Conservation (phyloP, 2,888 invertebrate species). For the Cephus rjabovi region DNA sequence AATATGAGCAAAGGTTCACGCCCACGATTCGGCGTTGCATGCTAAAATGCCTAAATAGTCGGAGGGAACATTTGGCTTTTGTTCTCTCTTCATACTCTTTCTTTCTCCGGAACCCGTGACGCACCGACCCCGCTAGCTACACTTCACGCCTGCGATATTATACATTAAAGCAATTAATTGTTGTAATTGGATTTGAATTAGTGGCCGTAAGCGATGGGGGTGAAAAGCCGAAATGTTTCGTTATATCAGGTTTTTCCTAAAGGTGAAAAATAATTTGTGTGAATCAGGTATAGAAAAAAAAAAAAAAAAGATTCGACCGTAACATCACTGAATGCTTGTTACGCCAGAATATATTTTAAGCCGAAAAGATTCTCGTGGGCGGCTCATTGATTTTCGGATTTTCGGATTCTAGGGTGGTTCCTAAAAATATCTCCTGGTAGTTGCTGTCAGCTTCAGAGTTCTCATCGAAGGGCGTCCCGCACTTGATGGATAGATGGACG, state of each 20-base stretch:
- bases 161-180: conserved; percentile 56
- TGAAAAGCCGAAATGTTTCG: not conserved
- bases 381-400: not conserved
- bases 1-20: conserved; percentile 57
- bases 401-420: not conserved
- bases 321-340: not conserved
- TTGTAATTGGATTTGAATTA: conserved; percentile 63
- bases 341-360: not conserved
- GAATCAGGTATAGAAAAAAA: no score
- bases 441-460: conserved; percentile 1
- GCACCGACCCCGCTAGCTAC: conserved; percentile 12
- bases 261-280: no score
- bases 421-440: not conserved
- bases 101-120: not conserved
- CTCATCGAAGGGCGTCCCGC: conserved; percentile 15
- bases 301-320: not conserved
- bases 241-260: not conserved
- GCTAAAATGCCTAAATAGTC: conserved; percentile 55
- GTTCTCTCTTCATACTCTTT: conserved; percentile 8
- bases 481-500: conserved; percentile 25
- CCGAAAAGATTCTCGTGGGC: not conserved
- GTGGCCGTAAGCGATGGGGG: conserved; percentile 41
- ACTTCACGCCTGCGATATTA: conserved; percentile 3
- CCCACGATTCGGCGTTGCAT: conserved; percentile 47
- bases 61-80: conserved; percentile 9